Percentiles rank a stretch among this genome's conserved stretches.
These are phyloP conservation scores for Lacanobia oleracea DNA, from an alignment of 2,888 invertebrate species.

Conservation along the genomic window DNA sequence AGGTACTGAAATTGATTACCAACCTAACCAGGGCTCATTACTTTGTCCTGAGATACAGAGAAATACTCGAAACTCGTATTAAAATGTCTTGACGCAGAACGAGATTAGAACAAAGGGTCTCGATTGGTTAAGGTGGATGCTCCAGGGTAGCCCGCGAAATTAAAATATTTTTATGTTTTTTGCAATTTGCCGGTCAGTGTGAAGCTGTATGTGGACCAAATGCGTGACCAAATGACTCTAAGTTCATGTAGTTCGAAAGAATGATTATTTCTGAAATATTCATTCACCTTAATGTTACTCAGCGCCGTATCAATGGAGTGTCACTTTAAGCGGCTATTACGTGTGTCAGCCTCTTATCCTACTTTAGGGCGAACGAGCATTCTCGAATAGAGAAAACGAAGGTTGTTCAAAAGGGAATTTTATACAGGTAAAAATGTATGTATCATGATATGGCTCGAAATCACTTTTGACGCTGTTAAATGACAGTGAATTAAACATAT, in stretches of 20 bases:
- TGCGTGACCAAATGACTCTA: no score
- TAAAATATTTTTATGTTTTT: no score
- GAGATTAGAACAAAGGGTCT: background rate
- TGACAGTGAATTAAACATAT: background rate
- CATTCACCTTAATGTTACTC: background rate
- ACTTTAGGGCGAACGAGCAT: background rate
- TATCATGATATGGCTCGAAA: background rate
- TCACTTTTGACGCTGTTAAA: background rate
- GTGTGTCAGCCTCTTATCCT: background rate
- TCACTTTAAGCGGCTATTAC: slow-evolving; percentile 1
- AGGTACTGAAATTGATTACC: no score
- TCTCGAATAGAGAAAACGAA: background rate
- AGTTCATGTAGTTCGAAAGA: no score
- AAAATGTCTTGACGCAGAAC: background rate
- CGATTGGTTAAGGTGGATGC: no score
- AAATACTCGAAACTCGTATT: background rate
- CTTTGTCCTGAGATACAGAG: no score
- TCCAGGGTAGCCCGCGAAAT: no score
- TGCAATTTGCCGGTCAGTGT: no score
- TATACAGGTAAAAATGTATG: background rate
- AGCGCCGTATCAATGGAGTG: background rate
- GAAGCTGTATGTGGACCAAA: no score
- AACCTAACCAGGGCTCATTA: no score
- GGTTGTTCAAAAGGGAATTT: background rate
- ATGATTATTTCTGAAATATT: no score